phyloP scores from a whole-genome alignment of 2,888 invertebrate genomes.

The Amphiduros pacificus region DNA sequence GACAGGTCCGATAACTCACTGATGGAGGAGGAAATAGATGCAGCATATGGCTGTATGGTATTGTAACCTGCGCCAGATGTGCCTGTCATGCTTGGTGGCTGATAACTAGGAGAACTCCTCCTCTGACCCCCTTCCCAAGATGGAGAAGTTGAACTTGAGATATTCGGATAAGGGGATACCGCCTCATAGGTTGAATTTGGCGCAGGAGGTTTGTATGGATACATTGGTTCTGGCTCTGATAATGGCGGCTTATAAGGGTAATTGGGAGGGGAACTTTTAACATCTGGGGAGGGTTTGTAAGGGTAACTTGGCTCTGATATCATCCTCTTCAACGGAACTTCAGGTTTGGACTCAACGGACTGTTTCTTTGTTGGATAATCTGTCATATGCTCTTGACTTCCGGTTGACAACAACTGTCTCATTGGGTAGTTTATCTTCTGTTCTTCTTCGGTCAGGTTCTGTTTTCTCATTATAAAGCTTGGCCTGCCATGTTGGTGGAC shows the following conservation, averaged over 20 bases:
- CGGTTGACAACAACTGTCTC: too few species aligned
- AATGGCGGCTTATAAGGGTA: background rate
- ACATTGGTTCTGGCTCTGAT: background rate
- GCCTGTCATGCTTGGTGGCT: background rate
- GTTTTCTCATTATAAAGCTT: too few species aligned
- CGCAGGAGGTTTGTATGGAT: background rate
- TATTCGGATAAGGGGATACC: background rate
- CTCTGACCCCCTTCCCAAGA: background rate
- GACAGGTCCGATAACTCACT: constrained; percentile 17
- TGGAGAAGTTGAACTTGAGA: background rate
- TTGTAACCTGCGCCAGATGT: background rate
- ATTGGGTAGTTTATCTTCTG: too few species aligned
- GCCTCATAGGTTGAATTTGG: background rate
- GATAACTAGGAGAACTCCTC: background rate
- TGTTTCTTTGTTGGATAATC: too few species aligned
- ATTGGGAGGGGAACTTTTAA: background rate
- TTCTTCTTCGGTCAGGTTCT: too few species aligned
- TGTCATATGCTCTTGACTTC: too few species aligned
- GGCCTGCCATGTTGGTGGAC: too few species aligned
- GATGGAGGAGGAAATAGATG: constrained; percentile 12
- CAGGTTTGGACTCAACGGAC: too few species aligned
- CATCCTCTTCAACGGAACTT: too few species aligned
- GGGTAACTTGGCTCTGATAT: too few species aligned
- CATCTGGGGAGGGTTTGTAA: background rate
- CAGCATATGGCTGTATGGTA: background rate